Evolutionary conservation across 2,888 invertebrate genomes (phyloP), one percentile per base, ranked within the genome.

Genomic region (Caenorhabditis auriculariae): DNA sequence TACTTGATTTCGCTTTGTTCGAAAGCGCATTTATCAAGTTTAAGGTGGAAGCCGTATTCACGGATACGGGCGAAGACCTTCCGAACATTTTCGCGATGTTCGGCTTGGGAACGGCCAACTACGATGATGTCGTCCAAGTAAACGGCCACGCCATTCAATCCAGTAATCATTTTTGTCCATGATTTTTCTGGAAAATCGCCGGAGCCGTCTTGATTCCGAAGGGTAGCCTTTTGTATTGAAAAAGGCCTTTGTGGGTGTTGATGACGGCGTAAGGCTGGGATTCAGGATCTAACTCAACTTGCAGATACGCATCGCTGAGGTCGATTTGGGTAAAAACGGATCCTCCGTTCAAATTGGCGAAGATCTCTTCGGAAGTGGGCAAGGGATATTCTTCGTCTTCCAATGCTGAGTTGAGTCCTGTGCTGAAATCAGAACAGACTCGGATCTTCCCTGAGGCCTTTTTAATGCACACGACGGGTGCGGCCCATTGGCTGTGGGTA

Each of bases 161-260:
- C 70, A 2, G 49, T 19, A 0, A 66, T 21, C 61, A 71, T 57
- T 12, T n/a, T 28, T 6, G 29, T 72, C 71, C 51, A 72, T 67
- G 19, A 59, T 29, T 19, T n/a, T 44, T 35, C 41, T 75, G 75
- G 38, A 75, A 74, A 9, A 74, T 69, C 0, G 45, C 46, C 7
- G 76, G 75, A 1, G 68, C 75, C 4, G 65, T 54, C 21, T 60
- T 63, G 0, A 73, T 46, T 26, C 75, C 76, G 35, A 76, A 76
- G 0, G 69, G 63, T 9, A 75, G 32, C 12, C 72, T 24, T 27
- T 69, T 50, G 42, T 63, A 73, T 24, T 49, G 39, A 39, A 59
- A 72, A 32, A 75, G 32, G 7, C 73, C 70, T n/a, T 27, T 32
- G 41, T 73, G 73, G 0, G 74, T 74, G 37, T 66, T 76, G 21